Evolutionary conservation across 2,113 vertebrate genomes (phyloP).

Genomic region (Galemys pyrenaicus): DNA sequence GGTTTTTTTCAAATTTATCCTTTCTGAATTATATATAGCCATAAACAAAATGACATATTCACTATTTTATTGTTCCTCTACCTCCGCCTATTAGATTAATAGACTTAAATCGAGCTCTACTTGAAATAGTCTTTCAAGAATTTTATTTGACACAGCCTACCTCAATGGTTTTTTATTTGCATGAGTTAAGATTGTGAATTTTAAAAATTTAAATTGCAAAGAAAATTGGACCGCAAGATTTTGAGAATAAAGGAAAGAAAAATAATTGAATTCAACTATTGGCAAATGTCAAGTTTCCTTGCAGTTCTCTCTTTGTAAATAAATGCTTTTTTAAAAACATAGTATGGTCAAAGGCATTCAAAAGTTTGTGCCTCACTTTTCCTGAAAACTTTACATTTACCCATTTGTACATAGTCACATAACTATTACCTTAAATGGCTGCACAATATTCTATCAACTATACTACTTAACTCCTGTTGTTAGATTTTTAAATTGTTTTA

Average conservation of each 20-base stretch:
- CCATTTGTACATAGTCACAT: not conserved
- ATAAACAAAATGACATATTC: not conserved
- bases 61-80: not conserved
- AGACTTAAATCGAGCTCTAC: not conserved
- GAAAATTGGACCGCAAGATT: constrained; percentile 29
- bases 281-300: constrained; percentile 46
- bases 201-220: constrained; percentile 50
- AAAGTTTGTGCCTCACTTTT: not conserved
- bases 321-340: constrained; percentile 9
- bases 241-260: constrained; percentile 56
- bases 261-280: constrained; percentile 18
- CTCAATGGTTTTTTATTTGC: constrained; percentile 32
- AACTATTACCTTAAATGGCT: constrained; percentile 5
- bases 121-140: not conserved
- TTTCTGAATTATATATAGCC: not conserved
- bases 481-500: constrained; percentile 18
- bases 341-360: not conserved
- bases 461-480: not conserved
- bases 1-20: not conserved
- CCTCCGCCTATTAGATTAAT: not conserved
- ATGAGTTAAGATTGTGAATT: constrained; percentile 36
- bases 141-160: constrained; percentile 26
- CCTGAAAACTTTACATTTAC: constrained; percentile 2
- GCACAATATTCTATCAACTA: not conserved
- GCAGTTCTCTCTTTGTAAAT: not conserved